Evolutionary conservation across 1,140 invertebrate species (phyloP), one percentile per base, ranked within the genome.

Genomic region (Bradysia coprophila): DNA sequence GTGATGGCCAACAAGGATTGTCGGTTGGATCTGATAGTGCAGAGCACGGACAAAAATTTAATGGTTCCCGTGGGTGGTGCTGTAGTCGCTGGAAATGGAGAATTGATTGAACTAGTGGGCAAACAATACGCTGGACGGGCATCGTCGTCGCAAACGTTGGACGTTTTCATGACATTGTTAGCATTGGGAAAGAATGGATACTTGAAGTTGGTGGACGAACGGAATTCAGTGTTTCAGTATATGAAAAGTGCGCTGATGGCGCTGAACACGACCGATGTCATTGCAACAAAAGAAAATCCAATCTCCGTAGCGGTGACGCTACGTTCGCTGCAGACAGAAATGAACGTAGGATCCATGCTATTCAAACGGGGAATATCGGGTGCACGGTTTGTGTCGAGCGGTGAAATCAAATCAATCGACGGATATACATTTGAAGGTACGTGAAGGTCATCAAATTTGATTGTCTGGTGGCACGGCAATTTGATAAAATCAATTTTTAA

Each of bases 31-130:
- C 73, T 75, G 4, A 79, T 87, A 62, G 79, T 90, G 43, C 86
- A 91, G 56, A 88, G 83, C 52, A 81, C 80, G 16, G 87, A 92
- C 59, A 92, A 91, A 58, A 92, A 92, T 61, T 78, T 91, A 38
- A 61, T 89, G 59, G 83, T 91, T 19, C 87, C 87, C 39, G 88
- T 92, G 15, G 87, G 88, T 28, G 88, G 86, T 1, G 72, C 84
- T 11, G 69, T 92, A 21, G 75, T 89, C 45, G 81, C 78, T 34
- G 79, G 79, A 0, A 71, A 87, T 51, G 67, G 72, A 49, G 60
- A 62, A 22, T 54, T 80, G 11, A 57, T 87, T 18, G 66, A 74
- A 46, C 62, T 71, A 48, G 75, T 89, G 47, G 72, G 77, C 31
- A 76, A 75, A 59, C 75, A 69, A 50, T 90, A 90, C 66, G 80